Percentiles rank a stretch among this genome's conserved stretches.
Evolutionary conservation across 1,140 invertebrate genomes (phyloP).

Genomic region (Sycophaga agraensis): DNA sequence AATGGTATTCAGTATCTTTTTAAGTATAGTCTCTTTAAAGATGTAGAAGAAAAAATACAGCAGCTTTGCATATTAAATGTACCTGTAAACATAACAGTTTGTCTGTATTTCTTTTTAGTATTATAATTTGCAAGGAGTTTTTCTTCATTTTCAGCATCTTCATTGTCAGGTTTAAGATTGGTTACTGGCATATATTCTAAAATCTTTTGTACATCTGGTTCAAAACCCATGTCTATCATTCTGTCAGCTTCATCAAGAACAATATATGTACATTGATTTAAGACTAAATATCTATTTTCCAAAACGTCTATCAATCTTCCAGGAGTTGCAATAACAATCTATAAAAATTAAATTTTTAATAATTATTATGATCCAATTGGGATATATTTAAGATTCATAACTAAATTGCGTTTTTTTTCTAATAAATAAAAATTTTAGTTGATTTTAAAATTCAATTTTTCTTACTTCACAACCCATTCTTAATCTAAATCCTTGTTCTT

Average conservation of each 20-base stretch:
- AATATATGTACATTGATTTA: conserved; percentile 93
- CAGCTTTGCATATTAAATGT: too few species aligned
- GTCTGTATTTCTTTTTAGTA: conserved; percentile 96
- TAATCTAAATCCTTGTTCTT: conserved; percentile 97
- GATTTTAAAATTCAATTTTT: not conserved
- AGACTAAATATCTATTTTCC: conserved; percentile 96
- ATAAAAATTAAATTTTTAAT: conserved; percentile 35
- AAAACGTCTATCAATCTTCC: conserved; percentile 98
- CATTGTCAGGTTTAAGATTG: conserved; percentile 97
- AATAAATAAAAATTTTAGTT: too few species aligned
- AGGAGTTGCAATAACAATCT: conserved; percentile 99
- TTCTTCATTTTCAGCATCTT: conserved; percentile 95
- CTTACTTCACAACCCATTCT: conserved; percentile 91
- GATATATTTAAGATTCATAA: too few species aligned
- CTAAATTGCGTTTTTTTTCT: too few species aligned
- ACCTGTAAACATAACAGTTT: conserved; percentile 99
- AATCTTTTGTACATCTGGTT: conserved; percentile 97
- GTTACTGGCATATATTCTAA: conserved; percentile 98
- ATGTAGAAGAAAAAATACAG: too few species aligned
- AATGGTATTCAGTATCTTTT: too few species aligned
- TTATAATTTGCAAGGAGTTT: conserved; percentile 92
- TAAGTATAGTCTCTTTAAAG: too few species aligned
- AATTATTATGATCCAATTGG: conserved; percentile 3
- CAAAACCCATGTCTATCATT: conserved; percentile 99
- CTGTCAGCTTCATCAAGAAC: conserved; percentile 95